Evolutionary conservation across 2,888 invertebrate genomes (phyloP).

Genomic region (Hypomecis punctinalis): DNA sequence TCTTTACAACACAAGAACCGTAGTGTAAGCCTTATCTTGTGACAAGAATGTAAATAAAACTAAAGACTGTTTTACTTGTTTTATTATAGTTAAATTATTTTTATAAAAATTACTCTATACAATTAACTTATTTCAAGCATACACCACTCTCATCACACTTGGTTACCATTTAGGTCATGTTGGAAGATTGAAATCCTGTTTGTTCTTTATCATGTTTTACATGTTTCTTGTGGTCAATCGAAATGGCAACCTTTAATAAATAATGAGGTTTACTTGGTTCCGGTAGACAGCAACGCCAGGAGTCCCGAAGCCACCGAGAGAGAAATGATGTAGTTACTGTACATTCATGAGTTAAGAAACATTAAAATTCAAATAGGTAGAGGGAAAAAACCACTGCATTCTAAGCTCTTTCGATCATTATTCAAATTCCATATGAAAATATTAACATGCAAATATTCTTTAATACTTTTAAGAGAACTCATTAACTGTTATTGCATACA

Average conservation of each 20-base stretch:
- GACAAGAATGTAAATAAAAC: constrained; percentile 77
- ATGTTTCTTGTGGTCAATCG: constrained; percentile 11
- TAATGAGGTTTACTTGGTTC: constrained; percentile 85
- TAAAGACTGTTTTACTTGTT: constrained; percentile 68
- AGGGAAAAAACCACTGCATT: not conserved
- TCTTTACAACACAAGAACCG: constrained; percentile 48
- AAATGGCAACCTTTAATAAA: constrained; percentile 47
- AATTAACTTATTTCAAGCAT: constrained; percentile 41
- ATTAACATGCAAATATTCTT: constrained; percentile 14
- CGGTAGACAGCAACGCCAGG: constrained; percentile 97
- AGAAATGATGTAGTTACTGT: constrained; percentile 95
- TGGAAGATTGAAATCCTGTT: constrained; percentile 10
- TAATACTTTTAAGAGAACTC: constrained; percentile 1
- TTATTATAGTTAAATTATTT: constrained; percentile 66
- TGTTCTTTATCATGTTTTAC: constrained; percentile 11
- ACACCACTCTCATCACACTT: constrained; percentile 45
- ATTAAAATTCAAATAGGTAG: constrained; percentile 38
- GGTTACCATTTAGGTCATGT: constrained; percentile 35
- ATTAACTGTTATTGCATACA: constrained; percentile 9
- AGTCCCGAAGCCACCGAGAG: constrained; percentile 95
- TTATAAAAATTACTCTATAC: constrained; percentile 67
- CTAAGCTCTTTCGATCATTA: not conserved
- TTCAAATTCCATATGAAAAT: constrained; percentile 4
- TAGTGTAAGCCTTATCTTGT: constrained; percentile 59
- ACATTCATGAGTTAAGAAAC: constrained; percentile 47